These are phyloP conservation scores for Pseudorasbora parva DNA, from an alignment of 2,113 vertebrate genomes.

Conservation along the genomic window DNA sequence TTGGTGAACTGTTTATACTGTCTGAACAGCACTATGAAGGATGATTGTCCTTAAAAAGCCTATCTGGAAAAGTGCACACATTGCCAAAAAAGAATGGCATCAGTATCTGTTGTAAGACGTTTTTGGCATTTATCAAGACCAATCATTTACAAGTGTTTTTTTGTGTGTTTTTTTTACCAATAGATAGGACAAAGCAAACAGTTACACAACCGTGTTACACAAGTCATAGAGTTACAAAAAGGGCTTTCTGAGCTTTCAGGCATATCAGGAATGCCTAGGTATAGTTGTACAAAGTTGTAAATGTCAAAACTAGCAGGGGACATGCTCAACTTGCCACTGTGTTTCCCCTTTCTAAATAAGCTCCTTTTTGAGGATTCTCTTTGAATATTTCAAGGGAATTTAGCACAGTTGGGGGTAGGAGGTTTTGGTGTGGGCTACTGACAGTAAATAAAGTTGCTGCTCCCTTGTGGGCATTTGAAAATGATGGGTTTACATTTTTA, in stretches of 20 bases:
- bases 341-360: constrained; percentile 18
- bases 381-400: constrained; percentile 72
- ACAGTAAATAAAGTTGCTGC: constrained; percentile 67
- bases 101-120: neutral
- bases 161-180: neutral
- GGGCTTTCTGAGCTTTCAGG: neutral
- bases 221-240: neutral
- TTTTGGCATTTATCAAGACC: neutral
- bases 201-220: neutral
- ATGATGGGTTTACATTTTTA: constrained; percentile 65
- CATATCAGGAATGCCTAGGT: neutral
- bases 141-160: neutral
- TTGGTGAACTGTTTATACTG: neutral
- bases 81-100: neutral
- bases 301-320: constrained; percentile 1
- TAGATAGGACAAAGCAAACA: neutral
- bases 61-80: neutral
- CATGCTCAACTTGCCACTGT: neutral
- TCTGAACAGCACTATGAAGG: neutral
- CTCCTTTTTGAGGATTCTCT: constrained; percentile 54
- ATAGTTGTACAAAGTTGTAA: constrained; percentile 17
- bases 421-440: constrained; percentile 60
- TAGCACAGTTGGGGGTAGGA: constrained; percentile 51
- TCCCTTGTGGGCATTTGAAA: constrained; percentile 63
- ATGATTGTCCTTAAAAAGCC: neutral